phyloP scores from a whole-genome alignment of 2,113 vertebrate genomes.

The Mormoops blainvillei region DNA sequence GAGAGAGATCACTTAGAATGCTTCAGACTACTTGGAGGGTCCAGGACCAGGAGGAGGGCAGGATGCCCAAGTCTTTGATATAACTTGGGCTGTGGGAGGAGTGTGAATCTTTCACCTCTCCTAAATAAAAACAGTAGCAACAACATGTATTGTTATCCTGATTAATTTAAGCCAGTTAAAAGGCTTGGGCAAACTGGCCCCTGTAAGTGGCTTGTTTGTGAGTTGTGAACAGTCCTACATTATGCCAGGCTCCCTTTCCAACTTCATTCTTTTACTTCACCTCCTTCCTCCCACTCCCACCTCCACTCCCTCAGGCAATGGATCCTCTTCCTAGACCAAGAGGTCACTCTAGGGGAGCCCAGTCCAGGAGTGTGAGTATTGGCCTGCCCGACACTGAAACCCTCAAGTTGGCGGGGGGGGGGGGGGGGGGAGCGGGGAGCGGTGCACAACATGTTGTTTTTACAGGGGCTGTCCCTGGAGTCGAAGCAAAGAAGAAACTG shows the following conservation, averaged over 20 bases:
- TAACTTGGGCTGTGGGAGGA: neutral
- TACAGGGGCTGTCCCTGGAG: neutral
- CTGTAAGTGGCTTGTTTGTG: constrained; percentile 39
- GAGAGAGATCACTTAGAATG: neutral
- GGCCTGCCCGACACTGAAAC: neutral
- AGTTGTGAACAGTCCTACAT: neutral
- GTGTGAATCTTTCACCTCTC: neutral
- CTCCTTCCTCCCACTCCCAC: too few relatives aligned
- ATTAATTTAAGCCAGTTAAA: constrained; percentile 43
- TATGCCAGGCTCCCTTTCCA: neutral
- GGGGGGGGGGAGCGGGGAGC: too few relatives aligned
- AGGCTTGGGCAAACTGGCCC: constrained; percentile 30
- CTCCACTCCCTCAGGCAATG: neutral
- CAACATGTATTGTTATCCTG: constrained; percentile 26
- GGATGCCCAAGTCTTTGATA: neutral
- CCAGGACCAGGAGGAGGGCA: accelerated
- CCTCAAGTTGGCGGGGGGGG: neutral
- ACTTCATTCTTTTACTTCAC: neutral
- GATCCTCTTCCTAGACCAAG: neutral
- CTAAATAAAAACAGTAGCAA: constrained; percentile 9
- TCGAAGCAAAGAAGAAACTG: neutral
- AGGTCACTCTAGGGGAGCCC: neutral
- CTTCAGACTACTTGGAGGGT: neutral
- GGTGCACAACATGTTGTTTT: neutral
- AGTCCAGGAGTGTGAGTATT: neutral